These are phyloP conservation scores for Thaumetopoea pityocampa DNA, from an alignment of 1,140 invertebrate species.

Conservation along the genomic window DNA sequence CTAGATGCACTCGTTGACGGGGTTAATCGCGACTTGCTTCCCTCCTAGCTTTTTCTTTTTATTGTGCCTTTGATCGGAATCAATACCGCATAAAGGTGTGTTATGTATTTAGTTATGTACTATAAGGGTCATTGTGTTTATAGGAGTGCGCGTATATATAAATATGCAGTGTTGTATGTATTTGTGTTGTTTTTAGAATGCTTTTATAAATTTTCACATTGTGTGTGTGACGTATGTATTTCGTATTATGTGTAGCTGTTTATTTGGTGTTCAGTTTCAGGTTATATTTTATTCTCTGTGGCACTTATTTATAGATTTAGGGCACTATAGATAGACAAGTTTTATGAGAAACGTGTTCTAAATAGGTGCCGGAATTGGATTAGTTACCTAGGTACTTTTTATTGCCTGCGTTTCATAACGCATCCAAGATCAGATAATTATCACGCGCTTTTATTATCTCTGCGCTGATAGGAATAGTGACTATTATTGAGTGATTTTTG, in stretches of 20 bases:
- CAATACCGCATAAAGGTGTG: constrained; percentile 13
- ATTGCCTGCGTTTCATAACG: neutral
- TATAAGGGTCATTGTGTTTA: constrained; percentile 2
- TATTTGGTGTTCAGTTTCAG: too few relatives aligned
- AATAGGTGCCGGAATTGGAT: neutral
- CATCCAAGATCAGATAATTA: neutral
- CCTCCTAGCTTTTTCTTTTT: constrained; percentile 20
- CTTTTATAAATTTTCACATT: too few relatives aligned
- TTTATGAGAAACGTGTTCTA: too few relatives aligned
- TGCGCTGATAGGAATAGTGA: constrained; percentile 2
- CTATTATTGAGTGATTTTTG: constrained; percentile 3
- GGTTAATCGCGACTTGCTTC: constrained; percentile 24
- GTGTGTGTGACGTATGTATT: too few relatives aligned
- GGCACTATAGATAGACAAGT: too few relatives aligned
- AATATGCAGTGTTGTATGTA: neutral
- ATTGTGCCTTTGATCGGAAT: constrained; percentile 14
- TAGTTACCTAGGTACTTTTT: neutral
- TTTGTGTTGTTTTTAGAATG: constrained; percentile 6
- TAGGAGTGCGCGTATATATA: constrained; percentile 2
- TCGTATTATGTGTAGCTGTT: too few relatives aligned
- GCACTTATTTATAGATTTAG: too few relatives aligned
- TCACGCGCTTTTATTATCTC: constrained; percentile 4
- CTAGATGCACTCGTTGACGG: constrained; percentile 31
- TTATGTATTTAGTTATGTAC: constrained; percentile 9
- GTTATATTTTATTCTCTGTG: too few relatives aligned